phyloP scores from a whole-genome alignment of 2,888 invertebrate species.

The Empis livida region DNA sequence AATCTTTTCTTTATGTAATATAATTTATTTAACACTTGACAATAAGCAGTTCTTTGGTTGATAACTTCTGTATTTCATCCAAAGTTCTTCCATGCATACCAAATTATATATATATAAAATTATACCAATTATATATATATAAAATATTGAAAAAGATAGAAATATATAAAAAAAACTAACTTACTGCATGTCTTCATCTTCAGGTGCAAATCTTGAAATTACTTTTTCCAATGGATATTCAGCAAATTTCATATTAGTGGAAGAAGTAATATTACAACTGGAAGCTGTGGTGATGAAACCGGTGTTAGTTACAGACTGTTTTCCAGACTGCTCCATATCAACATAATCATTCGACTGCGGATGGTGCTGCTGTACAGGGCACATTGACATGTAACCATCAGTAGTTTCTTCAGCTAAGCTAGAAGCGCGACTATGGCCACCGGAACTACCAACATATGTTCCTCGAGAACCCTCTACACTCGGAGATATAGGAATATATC shows the following conservation, averaged over 20 bases:
- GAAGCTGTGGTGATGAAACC: conserved; percentile 49
- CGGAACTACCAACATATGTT: conserved; percentile 30
- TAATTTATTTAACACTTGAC: no score
- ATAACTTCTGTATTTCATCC: no score
- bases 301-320: conserved; percentile 14
- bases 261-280: conserved; percentile 61
- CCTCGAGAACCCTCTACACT: conserved; percentile 24
- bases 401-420: conserved; percentile 42
- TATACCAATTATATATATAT: neutral
- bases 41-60: no score
- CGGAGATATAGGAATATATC: conserved; percentile 44
- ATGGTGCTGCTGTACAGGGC: conserved; percentile 34
- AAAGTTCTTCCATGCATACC: no score
- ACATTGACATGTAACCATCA: conserved; percentile 55
- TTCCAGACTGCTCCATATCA: conserved; percentile 42
- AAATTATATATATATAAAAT: no score
- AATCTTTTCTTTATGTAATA: no score
- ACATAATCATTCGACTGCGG: conserved; percentile 38
- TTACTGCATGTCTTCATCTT: conserved; percentile 42
- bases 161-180: conserved; percentile 7
- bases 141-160: no score
- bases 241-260: conserved; percentile 59
- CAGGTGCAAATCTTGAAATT: conserved; percentile 52
- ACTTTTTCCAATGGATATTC: conserved; percentile 75
- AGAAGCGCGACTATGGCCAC: conserved; percentile 49